Evolutionary conservation across 2,113 vertebrate genomes (phyloP), one percentile per base, ranked within the genome.

Genomic region (Cephalopterus ornatus): DNA sequence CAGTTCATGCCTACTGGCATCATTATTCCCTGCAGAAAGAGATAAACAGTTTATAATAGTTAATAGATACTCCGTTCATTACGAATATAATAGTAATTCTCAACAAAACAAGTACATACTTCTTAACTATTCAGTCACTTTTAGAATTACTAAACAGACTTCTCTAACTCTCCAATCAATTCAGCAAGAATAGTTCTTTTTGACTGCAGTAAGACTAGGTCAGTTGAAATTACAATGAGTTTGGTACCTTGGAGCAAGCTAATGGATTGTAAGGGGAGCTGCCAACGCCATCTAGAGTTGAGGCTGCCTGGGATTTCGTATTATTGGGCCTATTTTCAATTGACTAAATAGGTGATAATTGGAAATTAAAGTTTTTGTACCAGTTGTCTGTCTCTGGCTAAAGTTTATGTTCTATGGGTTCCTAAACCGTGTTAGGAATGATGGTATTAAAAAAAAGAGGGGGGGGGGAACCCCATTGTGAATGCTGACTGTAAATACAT

Each of bases 201-300:
- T 71, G 42, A 14, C 46, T 82, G 70, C 37, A 52, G 23, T 20
- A 32, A 33, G 39, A 11, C 7, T 68, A 0, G 28, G 2, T 17
- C 53, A 66, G 41, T 24, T 65, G 73, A 67, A 35, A 9, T 37
- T 14, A 17, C 63, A 68, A 3, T 1, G 35, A 32, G 19, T 50
- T 78, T 46, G 56, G 6, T 35, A 52, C 62, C 52, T 90, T 78
- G 58, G 78, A 82, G 33, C 44, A 75, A 63, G 18, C 39, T 82
- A 9, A 33, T 42, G 47, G 72, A 23, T 68, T 85, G 23, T 75
- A 23, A 77, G 78, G 39, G 91, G 82, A 95, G 82, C 66, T 96
- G 89, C 71, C 91, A 90, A 85, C 9, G 44, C 96, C 89, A 85
- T 23, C 96, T 96, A 82, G 88, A 93, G 86, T 88, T 74, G 56